Conservation (phyloP, 2,797 vertebrate species). For the Gadopsis marmoratus region DNA sequence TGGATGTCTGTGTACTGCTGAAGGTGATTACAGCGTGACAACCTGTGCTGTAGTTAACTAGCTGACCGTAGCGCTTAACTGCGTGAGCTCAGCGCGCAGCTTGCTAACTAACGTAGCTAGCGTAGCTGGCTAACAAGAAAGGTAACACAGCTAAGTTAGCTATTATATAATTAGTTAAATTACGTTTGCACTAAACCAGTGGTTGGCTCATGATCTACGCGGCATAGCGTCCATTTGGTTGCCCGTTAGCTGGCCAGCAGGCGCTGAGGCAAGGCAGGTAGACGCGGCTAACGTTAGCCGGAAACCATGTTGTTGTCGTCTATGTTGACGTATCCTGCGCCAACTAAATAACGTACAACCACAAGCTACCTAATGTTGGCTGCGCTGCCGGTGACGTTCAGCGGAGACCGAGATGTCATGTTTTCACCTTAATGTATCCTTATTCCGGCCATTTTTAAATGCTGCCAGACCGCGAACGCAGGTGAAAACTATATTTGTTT, state of each 20-base stretch:
- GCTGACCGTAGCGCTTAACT: slow-evolving; percentile 48
- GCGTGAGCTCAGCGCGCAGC: slow-evolving; percentile 50
- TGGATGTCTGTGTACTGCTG: rapidly evolving
- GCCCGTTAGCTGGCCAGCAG: background rate
- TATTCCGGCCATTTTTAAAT: background rate
- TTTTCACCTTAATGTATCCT: rapidly evolving
- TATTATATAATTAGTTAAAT: background rate
- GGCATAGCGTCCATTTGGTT: background rate
- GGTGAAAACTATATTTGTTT: background rate
- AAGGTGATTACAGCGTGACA: background rate
- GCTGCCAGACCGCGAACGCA: background rate
- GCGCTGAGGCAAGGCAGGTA: background rate
- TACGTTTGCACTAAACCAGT: rapidly evolving
- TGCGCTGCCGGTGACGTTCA: background rate
- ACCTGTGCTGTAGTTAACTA: slow-evolving; percentile 1
- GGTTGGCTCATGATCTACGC: rapidly evolving
- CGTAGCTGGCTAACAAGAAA: slow-evolving; percentile 41
- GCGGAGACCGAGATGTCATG: background rate
- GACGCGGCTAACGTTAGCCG: slow-evolving; percentile 28
- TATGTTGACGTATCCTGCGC: slow-evolving; percentile 46
- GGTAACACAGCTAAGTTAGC: slow-evolving; percentile 16
- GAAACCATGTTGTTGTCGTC: slow-evolving; percentile 44
- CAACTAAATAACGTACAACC: slow-evolving; percentile 10
- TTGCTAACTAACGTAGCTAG: slow-evolving; percentile 53
- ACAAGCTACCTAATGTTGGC: slow-evolving; percentile 13